phyloP scores from a whole-genome alignment of 2,797 vertebrate species.

The Sebastes minor region DNA sequence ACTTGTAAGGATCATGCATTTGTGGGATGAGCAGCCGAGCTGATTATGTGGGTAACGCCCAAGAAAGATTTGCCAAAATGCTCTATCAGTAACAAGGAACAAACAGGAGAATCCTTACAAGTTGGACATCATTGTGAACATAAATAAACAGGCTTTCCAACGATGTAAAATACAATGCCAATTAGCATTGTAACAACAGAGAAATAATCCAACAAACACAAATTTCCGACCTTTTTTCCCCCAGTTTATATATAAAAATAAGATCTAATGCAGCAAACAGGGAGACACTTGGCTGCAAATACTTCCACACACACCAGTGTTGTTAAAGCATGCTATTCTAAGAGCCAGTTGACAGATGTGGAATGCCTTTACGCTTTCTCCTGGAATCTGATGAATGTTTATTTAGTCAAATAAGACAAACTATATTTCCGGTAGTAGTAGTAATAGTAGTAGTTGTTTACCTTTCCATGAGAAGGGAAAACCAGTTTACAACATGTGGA shows the following conservation, averaged over 20 bases:
- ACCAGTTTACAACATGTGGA: conserved; percentile 65
- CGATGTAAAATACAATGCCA: too few species aligned
- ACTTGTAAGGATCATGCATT: too few species aligned
- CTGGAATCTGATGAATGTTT: neutral
- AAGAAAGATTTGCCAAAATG: too few species aligned
- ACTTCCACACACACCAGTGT: neutral
- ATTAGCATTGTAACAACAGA: too few species aligned
- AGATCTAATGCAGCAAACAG: neutral
- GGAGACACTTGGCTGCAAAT: neutral
- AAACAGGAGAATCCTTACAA: too few species aligned
- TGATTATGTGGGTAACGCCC: too few species aligned
- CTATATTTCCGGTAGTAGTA: neutral
- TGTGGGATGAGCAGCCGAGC: fast-evolving
- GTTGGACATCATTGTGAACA: too few species aligned
- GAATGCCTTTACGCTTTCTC: neutral
- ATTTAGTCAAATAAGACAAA: neutral
- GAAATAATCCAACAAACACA: too few species aligned
- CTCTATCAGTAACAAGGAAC: too few species aligned
- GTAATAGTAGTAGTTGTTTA: fast-evolving
- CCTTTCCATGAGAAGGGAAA: conserved; percentile 12
- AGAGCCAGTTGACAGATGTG: neutral
- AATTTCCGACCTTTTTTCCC: too few species aligned
- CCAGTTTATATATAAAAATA: neutral
- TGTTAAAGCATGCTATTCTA: neutral
- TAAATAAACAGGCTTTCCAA: too few species aligned